These are phyloP conservation scores for Mamestra configurata DNA, from an alignment of 1,140 invertebrate genomes.

Conservation along the genomic window DNA sequence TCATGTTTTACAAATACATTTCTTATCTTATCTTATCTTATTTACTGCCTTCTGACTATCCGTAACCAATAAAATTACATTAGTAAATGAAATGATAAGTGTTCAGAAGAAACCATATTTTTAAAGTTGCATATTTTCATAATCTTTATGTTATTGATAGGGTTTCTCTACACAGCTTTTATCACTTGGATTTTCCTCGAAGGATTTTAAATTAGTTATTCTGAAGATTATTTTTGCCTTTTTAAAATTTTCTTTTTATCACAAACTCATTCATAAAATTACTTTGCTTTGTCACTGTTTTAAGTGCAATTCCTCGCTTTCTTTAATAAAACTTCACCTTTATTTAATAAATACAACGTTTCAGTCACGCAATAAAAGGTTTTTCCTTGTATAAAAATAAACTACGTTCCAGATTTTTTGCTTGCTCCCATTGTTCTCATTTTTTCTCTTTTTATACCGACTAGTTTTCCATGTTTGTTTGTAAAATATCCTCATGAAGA, in stretches of 20 bases:
- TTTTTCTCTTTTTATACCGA: slow-evolving; percentile 26
- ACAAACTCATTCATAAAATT: not conserved
- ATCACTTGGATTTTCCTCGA: no score
- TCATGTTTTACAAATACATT: no score
- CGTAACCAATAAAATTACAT: no score
- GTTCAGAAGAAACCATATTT: no score
- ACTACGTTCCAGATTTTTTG: not conserved
- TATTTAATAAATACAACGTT: not conserved
- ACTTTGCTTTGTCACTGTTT: not conserved
- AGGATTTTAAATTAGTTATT: no score
- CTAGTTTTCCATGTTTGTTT: not conserved
- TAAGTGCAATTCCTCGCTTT: not conserved
- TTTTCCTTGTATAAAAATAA: not conserved
- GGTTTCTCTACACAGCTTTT: no score
- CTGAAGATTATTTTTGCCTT: no score
- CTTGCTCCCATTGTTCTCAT: not conserved
- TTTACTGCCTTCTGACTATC: no score
- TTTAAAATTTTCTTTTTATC: not conserved
- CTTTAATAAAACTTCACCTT: not conserved
- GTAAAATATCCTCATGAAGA: not conserved
- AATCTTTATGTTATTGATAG: no score
- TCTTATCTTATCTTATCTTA: no score
- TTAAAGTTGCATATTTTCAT: no score
- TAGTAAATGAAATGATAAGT: no score
- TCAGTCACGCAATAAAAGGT: not conserved